Conservation (phyloP, 2,888 invertebrate species). For the Conistra vaccinii region DNA sequence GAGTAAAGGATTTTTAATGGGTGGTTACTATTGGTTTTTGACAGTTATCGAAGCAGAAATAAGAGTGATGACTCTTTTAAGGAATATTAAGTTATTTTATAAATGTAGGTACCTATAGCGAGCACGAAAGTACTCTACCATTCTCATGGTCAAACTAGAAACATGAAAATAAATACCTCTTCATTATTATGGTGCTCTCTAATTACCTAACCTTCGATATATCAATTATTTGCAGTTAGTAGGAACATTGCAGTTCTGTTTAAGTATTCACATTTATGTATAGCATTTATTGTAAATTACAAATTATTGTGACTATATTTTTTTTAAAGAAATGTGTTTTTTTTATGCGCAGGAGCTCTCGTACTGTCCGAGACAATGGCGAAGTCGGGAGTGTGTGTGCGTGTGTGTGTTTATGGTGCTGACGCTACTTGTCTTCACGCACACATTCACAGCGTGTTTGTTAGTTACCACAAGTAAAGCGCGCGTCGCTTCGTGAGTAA, state of each 20-base stretch:
- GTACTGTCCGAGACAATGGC: no score
- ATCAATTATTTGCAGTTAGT: not conserved
- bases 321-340: no score
- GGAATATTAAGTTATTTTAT: not conserved
- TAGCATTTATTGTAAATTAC: not conserved
- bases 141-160: not conserved
- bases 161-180: not conserved
- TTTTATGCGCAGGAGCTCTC: no score
- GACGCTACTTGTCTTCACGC: no score
- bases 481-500: no score
- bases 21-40: not conserved
- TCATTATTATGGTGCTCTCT: not conserved
- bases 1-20: conserved; percentile 6
- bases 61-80: no score
- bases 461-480: no score
- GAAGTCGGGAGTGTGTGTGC: no score
- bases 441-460: no score
- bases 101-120: not conserved
- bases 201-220: not conserved
- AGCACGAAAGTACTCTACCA: not conserved
- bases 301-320: no score
- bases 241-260: not conserved
- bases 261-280: not conserved
- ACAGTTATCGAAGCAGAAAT: not conserved
- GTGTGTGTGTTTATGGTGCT: no score